Evolutionary conservation across 2,113 vertebrate genomes (phyloP).

Genomic region (Ellobius talpinus): DNA sequence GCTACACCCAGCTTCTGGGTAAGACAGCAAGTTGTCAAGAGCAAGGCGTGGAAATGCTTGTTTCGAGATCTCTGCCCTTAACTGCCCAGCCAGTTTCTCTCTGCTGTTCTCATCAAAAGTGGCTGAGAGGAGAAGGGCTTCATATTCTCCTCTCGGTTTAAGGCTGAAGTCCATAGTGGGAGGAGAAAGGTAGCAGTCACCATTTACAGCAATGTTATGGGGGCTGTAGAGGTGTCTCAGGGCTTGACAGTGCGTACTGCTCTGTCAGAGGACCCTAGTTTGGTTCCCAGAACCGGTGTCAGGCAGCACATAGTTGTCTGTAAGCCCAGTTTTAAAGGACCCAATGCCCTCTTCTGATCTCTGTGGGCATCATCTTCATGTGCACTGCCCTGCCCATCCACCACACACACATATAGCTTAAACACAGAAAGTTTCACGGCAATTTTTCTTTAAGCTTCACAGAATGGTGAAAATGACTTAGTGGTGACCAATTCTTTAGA

Average conservation of each 20-base stretch:
- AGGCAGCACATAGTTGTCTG: background rate
- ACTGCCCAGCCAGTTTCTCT: background rate
- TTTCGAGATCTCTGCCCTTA: background rate
- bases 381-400: fast-evolving
- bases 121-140: too few species aligned
- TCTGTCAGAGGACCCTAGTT: background rate
- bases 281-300: background rate
- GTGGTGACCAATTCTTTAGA: background rate
- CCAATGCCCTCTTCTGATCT: background rate
- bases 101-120: background rate
- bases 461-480: background rate
- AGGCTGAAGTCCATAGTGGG: background rate
- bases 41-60: background rate
- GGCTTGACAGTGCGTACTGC: background rate
- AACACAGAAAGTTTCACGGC: too few species aligned
- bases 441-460: background rate
- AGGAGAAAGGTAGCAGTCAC: background rate
- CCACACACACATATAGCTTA: background rate
- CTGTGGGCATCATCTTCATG: too few species aligned
- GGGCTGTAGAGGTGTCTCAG: too few species aligned
- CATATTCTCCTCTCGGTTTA: background rate
- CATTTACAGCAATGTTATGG: background rate
- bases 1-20: background rate
- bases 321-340: background rate
- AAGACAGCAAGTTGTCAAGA: background rate